These are phyloP conservation scores for Rhizoglyphus robini DNA, from an alignment of 1,140 invertebrate genomes.

Conservation along the genomic window DNA sequence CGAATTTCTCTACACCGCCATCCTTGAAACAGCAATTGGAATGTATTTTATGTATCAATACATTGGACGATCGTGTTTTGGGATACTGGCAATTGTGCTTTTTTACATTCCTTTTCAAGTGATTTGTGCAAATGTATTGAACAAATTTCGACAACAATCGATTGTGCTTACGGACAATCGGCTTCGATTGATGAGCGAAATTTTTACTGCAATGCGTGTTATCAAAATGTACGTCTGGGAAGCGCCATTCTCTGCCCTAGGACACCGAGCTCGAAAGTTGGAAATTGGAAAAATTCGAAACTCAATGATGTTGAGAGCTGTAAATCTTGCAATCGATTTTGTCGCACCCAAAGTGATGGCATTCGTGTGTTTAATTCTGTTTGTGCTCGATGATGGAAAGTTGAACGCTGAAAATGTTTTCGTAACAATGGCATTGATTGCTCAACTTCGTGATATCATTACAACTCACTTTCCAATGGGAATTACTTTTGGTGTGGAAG, in stretches of 20 bases:
- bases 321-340: constrained; percentile 40
- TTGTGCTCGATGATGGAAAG: constrained; percentile 50
- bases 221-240: constrained; percentile 14
- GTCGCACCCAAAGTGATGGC: constrained; percentile 50
- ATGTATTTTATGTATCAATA: background rate
- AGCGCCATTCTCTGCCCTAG: background rate
- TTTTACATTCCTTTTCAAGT: constrained; percentile 1
- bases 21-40: constrained; percentile 48
- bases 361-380: constrained; percentile 54
- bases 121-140: background rate
- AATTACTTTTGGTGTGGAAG: constrained; percentile 39
- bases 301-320: constrained; percentile 44
- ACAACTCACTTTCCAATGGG: constrained; percentile 57
- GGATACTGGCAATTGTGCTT: background rate
- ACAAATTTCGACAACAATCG: constrained; percentile 41
- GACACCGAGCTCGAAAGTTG: background rate
- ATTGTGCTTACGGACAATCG: constrained; percentile 63
- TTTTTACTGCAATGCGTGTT: no score
- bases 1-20: constrained; percentile 28
- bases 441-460: constrained; percentile 47
- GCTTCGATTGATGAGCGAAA: constrained; percentile 71
- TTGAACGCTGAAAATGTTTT: no score
- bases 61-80: background rate
- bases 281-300: background rate
- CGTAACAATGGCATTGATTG: constrained; percentile 54